phyloP scores from a whole-genome alignment of 2,888 invertebrate species.

The Nephrotoma guestfalica region DNA sequence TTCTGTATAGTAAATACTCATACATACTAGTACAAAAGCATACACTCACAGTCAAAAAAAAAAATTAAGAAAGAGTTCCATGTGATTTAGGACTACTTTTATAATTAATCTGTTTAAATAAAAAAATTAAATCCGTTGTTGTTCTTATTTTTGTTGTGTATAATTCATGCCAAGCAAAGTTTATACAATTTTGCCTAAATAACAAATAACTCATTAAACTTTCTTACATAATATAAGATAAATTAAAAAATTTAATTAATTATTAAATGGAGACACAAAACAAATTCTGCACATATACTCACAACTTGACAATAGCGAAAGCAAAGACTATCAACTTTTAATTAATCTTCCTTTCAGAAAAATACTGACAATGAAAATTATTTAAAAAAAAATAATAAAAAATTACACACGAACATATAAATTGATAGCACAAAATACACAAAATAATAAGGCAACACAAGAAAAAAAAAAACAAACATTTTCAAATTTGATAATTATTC shows the following conservation, averaged over 20 bases:
- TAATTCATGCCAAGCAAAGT: background rate
- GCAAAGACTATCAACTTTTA: background rate
- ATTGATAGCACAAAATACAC: background rate
- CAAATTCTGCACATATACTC: background rate
- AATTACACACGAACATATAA: background rate
- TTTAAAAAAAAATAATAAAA: background rate
- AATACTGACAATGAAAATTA: background rate
- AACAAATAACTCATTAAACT: background rate
- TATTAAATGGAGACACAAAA: background rate
- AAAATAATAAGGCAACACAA: background rate
- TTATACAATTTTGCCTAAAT: background rate
- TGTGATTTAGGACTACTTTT: background rate
- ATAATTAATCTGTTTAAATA: background rate
- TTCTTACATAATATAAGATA: background rate
- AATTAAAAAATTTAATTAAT: background rate
- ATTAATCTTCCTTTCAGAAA: background rate
- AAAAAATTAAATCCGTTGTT: background rate
- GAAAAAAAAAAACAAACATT: background rate
- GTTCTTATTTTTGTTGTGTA: background rate
- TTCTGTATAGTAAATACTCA: background rate
- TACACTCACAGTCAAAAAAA: background rate
- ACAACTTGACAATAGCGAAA: background rate
- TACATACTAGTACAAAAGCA: background rate
- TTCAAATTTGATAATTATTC: background rate
- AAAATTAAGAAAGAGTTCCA: background rate